Conservation (phyloP, 2,113 vertebrate genomes). For the Oophaga pumilio region DNA sequence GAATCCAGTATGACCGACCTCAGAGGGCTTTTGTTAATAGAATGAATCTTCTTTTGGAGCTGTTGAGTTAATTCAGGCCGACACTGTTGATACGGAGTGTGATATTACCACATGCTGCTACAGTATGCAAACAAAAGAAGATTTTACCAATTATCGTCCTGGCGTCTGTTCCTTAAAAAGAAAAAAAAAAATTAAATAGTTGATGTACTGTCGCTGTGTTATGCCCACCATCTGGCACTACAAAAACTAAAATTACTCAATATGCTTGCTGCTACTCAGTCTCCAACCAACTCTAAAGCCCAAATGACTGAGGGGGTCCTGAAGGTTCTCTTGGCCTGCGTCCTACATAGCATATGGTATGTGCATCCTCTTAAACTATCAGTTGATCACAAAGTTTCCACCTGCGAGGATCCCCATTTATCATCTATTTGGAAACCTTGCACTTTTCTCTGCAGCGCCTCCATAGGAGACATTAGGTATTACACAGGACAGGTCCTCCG, state of each 20-base stretch:
- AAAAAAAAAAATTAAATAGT: background rate
- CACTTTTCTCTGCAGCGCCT: too few relatives aligned
- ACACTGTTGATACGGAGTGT: background rate
- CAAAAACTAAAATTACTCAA: background rate
- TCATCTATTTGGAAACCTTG: too few relatives aligned
- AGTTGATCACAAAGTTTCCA: too few relatives aligned
- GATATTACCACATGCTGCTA: background rate
- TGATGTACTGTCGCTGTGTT: background rate
- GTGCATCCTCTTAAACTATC: background rate
- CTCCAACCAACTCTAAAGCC: background rate
- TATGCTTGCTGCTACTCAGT: background rate
- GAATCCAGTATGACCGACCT: background rate
- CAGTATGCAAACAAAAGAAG: slow-evolving; percentile 10
- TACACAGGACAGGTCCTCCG: too few relatives aligned
- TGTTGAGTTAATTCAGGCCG: background rate
- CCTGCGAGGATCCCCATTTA: too few relatives aligned
- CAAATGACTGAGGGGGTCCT: background rate
- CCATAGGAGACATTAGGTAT: too few relatives aligned
- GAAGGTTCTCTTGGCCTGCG: background rate
- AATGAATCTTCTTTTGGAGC: slow-evolving; percentile 19
- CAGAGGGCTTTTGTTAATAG: slow-evolving; percentile 1
- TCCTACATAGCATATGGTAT: background rate
- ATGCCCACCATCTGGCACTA: background rate
- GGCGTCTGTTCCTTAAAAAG: background rate
- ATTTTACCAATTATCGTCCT: slow-evolving; percentile 8